These are phyloP conservation scores for Platalea minor DNA, from an alignment of 2,797 vertebrate genomes.

Conservation along the genomic window DNA sequence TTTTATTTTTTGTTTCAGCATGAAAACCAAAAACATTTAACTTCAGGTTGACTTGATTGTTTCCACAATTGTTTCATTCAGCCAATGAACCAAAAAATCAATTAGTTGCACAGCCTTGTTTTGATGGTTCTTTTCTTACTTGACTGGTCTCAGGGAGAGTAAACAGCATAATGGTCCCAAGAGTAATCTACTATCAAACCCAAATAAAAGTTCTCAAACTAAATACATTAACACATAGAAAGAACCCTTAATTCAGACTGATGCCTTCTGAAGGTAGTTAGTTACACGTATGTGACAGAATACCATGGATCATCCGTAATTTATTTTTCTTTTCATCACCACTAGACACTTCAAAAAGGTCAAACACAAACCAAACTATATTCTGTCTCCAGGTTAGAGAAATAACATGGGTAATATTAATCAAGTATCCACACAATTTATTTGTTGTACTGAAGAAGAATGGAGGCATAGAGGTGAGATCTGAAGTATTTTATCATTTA, in stretches of 20 bases:
- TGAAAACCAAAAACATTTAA: background rate
- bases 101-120: background rate
- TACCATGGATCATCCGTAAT: background rate
- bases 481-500: background rate
- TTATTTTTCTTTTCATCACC: background rate
- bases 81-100: background rate
- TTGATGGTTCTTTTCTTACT: background rate
- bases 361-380: background rate
- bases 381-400: background rate
- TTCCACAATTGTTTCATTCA: background rate
- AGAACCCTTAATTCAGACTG: background rate
- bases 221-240: background rate
- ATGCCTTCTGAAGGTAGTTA: background rate
- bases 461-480: background rate
- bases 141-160: background rate
- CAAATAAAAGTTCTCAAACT: background rate
- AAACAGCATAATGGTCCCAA: background rate
- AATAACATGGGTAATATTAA: background rate
- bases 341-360: background rate
- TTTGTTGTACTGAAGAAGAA: background rate
- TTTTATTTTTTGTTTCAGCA: background rate
- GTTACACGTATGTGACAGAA: background rate
- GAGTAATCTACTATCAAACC: background rate
- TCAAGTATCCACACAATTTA: background rate
- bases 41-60: background rate